Evolutionary conservation across 2,888 invertebrate species (phyloP).

Genomic region (Tuta absoluta): DNA sequence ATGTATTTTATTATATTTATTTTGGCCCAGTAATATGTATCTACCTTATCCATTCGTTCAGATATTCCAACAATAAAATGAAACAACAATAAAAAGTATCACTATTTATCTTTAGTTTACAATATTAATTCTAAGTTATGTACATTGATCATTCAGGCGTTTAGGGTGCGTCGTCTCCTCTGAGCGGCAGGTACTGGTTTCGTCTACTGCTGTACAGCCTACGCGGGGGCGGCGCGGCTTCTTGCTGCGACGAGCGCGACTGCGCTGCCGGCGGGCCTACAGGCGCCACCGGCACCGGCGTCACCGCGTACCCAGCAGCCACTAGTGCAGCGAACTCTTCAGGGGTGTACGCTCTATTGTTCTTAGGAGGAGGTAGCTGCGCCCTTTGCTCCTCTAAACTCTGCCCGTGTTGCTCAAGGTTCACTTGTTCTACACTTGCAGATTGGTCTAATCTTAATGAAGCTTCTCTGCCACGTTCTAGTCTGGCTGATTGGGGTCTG

Average conservation of each 20-base stretch:
- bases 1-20: too few species aligned
- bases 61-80: background rate
- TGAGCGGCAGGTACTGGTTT: conserved; percentile 70
- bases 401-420: conserved; percentile 59
- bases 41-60: too few species aligned
- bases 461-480: conserved; percentile 38
- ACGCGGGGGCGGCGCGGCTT: conserved; percentile 49
- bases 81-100: conserved; percentile 44
- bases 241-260: conserved; percentile 63
- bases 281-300: conserved; percentile 71
- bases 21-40: too few species aligned
- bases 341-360: conserved; percentile 76
- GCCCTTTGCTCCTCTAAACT: conserved; percentile 65
- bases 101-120: conserved; percentile 59
- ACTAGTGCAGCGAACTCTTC: conserved; percentile 76
- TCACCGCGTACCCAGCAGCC: conserved; percentile 76
- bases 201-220: conserved; percentile 57
- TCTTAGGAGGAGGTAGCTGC: conserved; percentile 74
- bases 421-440: conserved; percentile 47
- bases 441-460: conserved; percentile 43
- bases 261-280: conserved; percentile 59
- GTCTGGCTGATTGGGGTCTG: conserved; percentile 46
- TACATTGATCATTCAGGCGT: conserved; percentile 53
- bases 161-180: conserved; percentile 75
- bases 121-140: conserved; percentile 60